Conservation (phyloP, 2,888 invertebrate species). For the Philopedon plagiatum region DNA sequence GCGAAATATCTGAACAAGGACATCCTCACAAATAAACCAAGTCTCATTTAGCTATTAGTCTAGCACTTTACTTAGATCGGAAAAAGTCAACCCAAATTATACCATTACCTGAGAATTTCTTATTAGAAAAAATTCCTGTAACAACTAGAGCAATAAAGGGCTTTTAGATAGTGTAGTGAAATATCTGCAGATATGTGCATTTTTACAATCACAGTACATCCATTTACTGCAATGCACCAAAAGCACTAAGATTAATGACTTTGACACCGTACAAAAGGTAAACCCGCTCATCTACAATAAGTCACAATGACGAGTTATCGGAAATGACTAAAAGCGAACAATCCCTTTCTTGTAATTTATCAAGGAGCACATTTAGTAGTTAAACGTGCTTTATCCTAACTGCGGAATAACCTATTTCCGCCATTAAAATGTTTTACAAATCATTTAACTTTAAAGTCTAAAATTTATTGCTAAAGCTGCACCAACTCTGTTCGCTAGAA, state of each 20-base stretch:
- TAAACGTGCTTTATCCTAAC: slow-evolving; percentile 30
- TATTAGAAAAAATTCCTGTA: too few relatives aligned
- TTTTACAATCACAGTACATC: too few relatives aligned
- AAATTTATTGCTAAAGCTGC: neutral
- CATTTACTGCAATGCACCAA: slow-evolving; percentile 29
- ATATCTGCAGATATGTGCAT: too few relatives aligned
- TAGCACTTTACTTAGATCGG: too few relatives aligned
- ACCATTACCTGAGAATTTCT: too few relatives aligned
- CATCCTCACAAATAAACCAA: too few relatives aligned
- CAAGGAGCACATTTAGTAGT: slow-evolving; percentile 39
- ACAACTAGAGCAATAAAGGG: too few relatives aligned
- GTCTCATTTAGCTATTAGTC: too few relatives aligned
- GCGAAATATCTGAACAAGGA: too few relatives aligned
- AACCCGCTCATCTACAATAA: slow-evolving; percentile 44
- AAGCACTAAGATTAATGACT: slow-evolving; percentile 37
- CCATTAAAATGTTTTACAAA: slow-evolving; percentile 30
- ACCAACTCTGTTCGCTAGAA: too few relatives aligned
- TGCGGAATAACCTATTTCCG: slow-evolving; percentile 33
- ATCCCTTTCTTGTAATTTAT: slow-evolving; percentile 44
- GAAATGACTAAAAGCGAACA: slow-evolving; percentile 48
- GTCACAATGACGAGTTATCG: slow-evolving; percentile 49
- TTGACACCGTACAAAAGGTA: slow-evolving; percentile 29
- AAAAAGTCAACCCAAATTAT: too few relatives aligned
- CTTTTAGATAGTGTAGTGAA: too few relatives aligned
- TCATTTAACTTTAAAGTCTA: slow-evolving; percentile 24